Evolutionary conservation across 2,113 vertebrate species (phyloP), one percentile per base, ranked within the genome.

Genomic region (Oxygymnocypris stewartii): DNA sequence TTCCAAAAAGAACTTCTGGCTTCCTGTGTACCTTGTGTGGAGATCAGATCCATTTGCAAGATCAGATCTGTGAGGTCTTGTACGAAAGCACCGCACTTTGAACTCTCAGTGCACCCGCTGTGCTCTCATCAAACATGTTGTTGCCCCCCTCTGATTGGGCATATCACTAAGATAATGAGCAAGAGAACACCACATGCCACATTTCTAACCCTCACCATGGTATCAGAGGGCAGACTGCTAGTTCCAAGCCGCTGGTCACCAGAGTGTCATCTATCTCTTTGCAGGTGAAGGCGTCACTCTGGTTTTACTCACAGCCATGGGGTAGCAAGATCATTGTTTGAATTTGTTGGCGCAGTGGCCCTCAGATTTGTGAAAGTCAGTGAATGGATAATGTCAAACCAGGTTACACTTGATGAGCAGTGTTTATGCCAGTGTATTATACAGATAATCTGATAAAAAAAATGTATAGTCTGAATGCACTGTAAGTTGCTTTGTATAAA

Each of bases 21-120:
- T 71, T 71, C 8, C 12, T 59, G 78, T 37, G 92, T 94, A 93
- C 87, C 88, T 89, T 80, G 9, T 57, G 88, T 77, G 63, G 28
- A 73, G 42, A 49, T 35, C 78, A 57, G 44, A 73, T 35, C 87
- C 67, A 65, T 73, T 40, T 82, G 35, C 23, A 49, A 85, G 74
- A 77, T 31, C 71, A 82, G 18, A 67, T 61, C 18, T 71, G 59
- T 84, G 51, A 20, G 57, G 81, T 80, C 7, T 84, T 80, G 73
- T 73, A 78, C 49, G 59, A 54, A 37, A 82, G 51, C 42, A 75
- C 31, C 13, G 16, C 47, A 79, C 25, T 83, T 78, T 82, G 35
- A 73, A 73, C 35, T 23, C 9, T 73, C 69, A 20, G 35, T 10
- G 20, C 71, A 57, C 73, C 79, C 79, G 61, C 20, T 16, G 76